Conservation (phyloP, 2,888 invertebrate species). For the Eubasilissa splendida region DNA sequence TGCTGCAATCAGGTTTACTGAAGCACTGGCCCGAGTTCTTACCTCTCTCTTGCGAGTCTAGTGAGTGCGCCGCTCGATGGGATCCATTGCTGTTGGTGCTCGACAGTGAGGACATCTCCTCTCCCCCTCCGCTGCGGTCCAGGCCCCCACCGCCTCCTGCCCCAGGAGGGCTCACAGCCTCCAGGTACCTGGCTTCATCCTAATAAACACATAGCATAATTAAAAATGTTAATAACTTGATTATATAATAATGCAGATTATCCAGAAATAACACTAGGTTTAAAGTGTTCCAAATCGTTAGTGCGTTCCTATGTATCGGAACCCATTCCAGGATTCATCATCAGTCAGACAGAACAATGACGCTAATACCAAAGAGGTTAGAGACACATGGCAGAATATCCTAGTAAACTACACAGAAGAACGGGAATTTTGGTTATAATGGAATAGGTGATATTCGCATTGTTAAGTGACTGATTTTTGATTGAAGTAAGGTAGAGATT, state of each 20-base stretch:
- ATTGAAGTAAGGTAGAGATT: no score
- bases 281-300: no score
- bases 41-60: slow-evolving; percentile 71
- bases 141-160: slow-evolving; percentile 66
- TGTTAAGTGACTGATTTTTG: no score
- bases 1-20: no score
- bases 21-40: slow-evolving; percentile 25
- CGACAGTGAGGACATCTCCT: slow-evolving; percentile 66
- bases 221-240: background rate
- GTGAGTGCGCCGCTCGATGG: slow-evolving; percentile 68
- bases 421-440: no score
- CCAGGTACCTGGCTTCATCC: slow-evolving; percentile 72
- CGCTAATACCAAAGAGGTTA: no score
- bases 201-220: slow-evolving; percentile 40
- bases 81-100: slow-evolving; percentile 68
- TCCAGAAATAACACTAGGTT: background rate
- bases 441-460: no score
- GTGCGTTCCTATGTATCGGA: no score
- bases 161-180: slow-evolving; percentile 67
- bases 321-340: no score
- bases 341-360: no score
- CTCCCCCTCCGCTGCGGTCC: slow-evolving; percentile 62
- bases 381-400: no score
- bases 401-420: no score
- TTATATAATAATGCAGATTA: background rate